Evolutionary conservation across 2,113 vertebrate species (phyloP).

Genomic region (Zosterops japonicus): DNA sequence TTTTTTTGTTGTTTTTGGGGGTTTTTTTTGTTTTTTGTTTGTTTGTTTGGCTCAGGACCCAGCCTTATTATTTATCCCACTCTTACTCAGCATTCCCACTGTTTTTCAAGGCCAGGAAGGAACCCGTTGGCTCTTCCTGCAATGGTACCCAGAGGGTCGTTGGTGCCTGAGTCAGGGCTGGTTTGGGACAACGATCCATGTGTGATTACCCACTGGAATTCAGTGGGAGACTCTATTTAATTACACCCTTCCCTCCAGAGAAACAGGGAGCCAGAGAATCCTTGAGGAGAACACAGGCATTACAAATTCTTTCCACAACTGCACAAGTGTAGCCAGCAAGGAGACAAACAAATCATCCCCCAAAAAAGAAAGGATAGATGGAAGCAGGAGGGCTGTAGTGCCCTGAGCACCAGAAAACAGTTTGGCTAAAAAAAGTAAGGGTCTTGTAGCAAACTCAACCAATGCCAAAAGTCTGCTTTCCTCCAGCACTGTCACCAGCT

Average conservation of each 20-base stretch:
- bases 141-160: neutral
- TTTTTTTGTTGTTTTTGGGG: too few species aligned
- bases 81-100: neutral
- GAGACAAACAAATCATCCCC: neutral
- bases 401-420: neutral
- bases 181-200: neutral
- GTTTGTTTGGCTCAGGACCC: neutral
- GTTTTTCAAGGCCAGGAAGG: neutral
- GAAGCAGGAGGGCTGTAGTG: neutral
- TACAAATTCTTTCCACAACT: neutral
- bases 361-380: neutral
- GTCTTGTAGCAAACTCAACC: neutral
- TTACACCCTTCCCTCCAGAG: neutral
- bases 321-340: neutral
- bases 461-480: neutral
- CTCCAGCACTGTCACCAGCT: neutral
- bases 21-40: neutral
- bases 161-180: neutral
- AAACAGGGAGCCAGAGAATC: neutral
- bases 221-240: neutral
- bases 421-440: neutral
- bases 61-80: neutral
- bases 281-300: neutral
- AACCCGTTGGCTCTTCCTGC: neutral
- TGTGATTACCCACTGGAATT: conserved; percentile 9